Base-by-base conservation (phyloP, 2,888 invertebrate species). In the Chrysina gloriosa region DNA sequence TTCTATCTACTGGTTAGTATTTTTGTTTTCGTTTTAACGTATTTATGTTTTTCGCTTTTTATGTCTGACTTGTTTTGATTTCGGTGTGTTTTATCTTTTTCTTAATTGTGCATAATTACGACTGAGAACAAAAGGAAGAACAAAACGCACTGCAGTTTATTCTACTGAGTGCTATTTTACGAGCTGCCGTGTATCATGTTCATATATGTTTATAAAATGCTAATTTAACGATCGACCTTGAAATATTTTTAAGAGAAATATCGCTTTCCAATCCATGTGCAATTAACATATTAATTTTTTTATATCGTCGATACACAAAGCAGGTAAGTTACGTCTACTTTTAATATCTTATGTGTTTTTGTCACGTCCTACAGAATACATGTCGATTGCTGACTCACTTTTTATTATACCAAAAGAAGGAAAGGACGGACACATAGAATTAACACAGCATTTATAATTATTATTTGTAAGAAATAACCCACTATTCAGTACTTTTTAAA, bases 1-100 rank as follows among this genome's bases (percentile, higher is more conserved):
- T 89, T 90, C 86, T 90, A 90, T 82, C 81, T 89, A 72, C 85
- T 91, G 89, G 91, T 91, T 83, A 87, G 89, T 87, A 85, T 61
- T 42, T 14, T 19, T 45, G 5, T 45, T 42, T 16, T 42, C 19
- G 14, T 4, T 14, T 31, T 2, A 31, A 81, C n/a, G n/a, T n/a
- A n/a, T n/a, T n/a, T n/a, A 67, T 27, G 64, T 65, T 67, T 64
- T 52, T 25, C 36, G 69, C 70, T 72, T 68, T 68, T 58, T 45
- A 68, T 67, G 52, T 70, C 52, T 69, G 4, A n/a, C n/a, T n/a
- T 45, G 16, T 45, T 7, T 5, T n/a, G 36, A 9, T 11, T 3
- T 4, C 14, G 36, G 3, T 36, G 36, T n/a, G 14, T 4, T 4
- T n/a, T 14, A 9, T 34, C 34, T 34, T 34, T 34, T 34, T 9